Evolutionary conservation across 2,797 vertebrate genomes (phyloP), one percentile per base, ranked within the genome.

Genomic region (Rachycentron canadum): DNA sequence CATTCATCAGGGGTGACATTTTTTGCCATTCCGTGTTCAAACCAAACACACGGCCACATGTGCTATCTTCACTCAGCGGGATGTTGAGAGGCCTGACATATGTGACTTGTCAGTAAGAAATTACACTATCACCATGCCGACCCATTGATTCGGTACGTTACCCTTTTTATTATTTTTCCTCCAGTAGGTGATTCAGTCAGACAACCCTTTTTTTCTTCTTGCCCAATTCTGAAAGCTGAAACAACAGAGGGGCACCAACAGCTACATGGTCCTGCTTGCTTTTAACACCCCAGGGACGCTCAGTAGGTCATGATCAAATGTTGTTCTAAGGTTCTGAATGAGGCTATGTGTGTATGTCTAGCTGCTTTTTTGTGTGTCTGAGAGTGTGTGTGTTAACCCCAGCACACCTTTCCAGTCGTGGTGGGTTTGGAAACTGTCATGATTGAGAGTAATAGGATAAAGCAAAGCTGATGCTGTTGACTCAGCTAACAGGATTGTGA

Each of bases 191-290:
- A 90, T 91, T 79, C 71, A 38, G 80, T 87, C 78, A 7, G 82
- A 90, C 91, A 88, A 90, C 87, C 69, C 84, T 89, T 82, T 85
- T 91, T 87, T 92, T 93, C 91, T 94, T 89, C 79, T 78, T 63
- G 64, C 80, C 82, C 25, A 49, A 88, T 80, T 79, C 82, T 25
- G 25, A 92, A 94, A 93, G 91, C 92, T 94, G 93, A 93, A 93
- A 88, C 86, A 94, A 93, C 89, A 93, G 74, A 82, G 74, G 72
- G 79, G 86, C 76, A 91, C 89, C 88, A 88, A 91, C 79, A 87
- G 67, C 79, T 87, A 59, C 66, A 81, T 14, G 73, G 76, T 43
- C 74, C 64, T 86, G 86, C 88, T 89, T 86, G 84, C 89, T 88
- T 92, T 90, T 86, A 83, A 86, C 82, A 81, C 93, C 90, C 87